Base-by-base conservation (phyloP, 2,888 invertebrate species). In the Cheiracanthium punctorium region DNA sequence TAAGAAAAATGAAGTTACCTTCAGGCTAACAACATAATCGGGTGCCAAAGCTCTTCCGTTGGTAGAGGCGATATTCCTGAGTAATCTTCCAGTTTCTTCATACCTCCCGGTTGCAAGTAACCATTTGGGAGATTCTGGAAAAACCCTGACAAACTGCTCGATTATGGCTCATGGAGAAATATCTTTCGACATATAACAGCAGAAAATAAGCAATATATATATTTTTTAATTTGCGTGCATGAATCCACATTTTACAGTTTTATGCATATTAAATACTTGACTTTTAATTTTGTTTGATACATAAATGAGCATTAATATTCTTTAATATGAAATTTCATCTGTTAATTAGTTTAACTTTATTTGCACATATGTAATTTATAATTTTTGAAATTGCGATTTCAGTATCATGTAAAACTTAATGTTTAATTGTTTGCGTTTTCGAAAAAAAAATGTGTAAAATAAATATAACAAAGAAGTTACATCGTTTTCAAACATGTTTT, bases 111-210 rank as follows among this genome's bases (percentile, higher is more conserved):
- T 94, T 0, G 96, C 95, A 33, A 96, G 92, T 65, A 96, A 92
- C 96, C 96, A 96, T 88, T 96, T 93, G 0, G 96, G 96, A 74
- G 96, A 96, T 91, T 97, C 96, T 0, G 96, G 96, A 91, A 93
- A 90, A 64, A 93, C 91, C 92, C 92, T 92, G 87, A 67, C 88
- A 88, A 87, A 81, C 81, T 87, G 86, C 80, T 88, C 82, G 82
- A 87, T 87, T 87, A 87, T 87, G 80, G 87, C 82, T 67, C 76
- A 87, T 75, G 82, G 48, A 58, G 20, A 65, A 70, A 52, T 48
- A 69, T 43, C 5, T 24, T n/a, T 64, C 64, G 28, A 64, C 0
- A 28, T n/a, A 64, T 24, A 64, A 20, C 0, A 20, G 10, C 7
- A 52, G 52, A 52, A 17, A 48, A 48, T 17, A 48, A 48, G 17